Evolutionary conservation across 2,797 vertebrate species (phyloP).

Genomic region (Dendrocincla tyrannina): DNA sequence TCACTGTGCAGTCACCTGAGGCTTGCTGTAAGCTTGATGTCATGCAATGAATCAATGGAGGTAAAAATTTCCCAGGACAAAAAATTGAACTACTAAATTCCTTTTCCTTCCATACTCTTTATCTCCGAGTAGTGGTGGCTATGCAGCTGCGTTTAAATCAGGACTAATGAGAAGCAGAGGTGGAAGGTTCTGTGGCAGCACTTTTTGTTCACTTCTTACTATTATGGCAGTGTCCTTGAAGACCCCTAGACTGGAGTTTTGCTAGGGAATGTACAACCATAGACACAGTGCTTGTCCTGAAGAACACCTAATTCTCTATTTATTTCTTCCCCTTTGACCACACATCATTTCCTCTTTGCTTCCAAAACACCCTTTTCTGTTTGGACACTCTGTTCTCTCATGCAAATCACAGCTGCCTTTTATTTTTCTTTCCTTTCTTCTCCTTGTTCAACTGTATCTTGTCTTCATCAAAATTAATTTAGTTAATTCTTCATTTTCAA

Average conservation of each 20-base stretch:
- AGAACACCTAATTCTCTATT: not conserved
- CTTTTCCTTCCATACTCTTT: not conserved
- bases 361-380: not conserved
- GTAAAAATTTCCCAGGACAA: not conserved
- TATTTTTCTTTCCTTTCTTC: not conserved
- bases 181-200: not conserved
- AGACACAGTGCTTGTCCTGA: not conserved
- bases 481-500: slow-evolving; percentile 17
- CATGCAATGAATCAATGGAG: not conserved
- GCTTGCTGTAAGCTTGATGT: not conserved
- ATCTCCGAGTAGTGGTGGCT: not conserved
- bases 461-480: slow-evolving; percentile 22
- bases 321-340: not conserved
- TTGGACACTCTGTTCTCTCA: not conserved
- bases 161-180: not conserved
- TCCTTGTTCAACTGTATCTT: not conserved
- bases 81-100: not conserved
- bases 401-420: not conserved
- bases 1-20: not conserved
- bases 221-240: not conserved
- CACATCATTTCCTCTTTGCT: not conserved
- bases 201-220: not conserved
- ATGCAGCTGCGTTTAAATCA: not conserved
- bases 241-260: not conserved
- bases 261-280: not conserved